Evolutionary conservation across 1,140 invertebrate species (phyloP).

Genomic region (Hesperophylax magnus): DNA sequence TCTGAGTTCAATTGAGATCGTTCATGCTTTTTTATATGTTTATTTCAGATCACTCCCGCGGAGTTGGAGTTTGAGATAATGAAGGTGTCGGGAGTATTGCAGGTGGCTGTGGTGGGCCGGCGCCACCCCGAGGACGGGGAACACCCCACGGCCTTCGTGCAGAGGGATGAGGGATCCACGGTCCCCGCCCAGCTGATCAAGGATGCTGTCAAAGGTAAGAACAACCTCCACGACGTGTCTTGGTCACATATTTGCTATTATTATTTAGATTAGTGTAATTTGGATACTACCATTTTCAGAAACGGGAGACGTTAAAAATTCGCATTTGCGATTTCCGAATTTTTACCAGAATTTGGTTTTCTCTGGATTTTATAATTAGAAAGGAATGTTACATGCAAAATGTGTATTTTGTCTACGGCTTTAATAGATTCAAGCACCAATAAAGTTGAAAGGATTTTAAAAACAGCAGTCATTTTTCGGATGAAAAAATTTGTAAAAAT

Average conservation of each 20-base stretch:
- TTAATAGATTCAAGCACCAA: too few species aligned
- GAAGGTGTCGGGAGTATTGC: slow-evolving; percentile 67
- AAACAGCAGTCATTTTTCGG: too few species aligned
- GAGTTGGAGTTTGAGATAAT: slow-evolving; percentile 50
- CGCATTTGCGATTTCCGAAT: background rate
- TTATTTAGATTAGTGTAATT: background rate
- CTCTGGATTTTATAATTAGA: background rate
- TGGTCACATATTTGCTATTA: background rate
- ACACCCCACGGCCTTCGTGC: slow-evolving; percentile 71
- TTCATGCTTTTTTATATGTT: background rate
- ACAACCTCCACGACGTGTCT: too few species aligned
- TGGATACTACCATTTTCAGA: background rate
- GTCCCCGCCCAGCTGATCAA: slow-evolving; percentile 61
- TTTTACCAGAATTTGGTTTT: slow-evolving; percentile 32
- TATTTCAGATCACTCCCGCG: slow-evolving; percentile 33
- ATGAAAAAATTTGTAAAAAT: background rate
- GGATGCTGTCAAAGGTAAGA: slow-evolving; percentile 58
- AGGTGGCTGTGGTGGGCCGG: slow-evolving; percentile 77
- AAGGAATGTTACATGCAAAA: background rate
- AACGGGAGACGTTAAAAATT: background rate
- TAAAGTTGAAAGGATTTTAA: too few species aligned
- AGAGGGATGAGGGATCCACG: slow-evolving; percentile 60
- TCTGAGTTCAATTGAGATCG: too few species aligned
- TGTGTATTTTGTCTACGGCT: too few species aligned
- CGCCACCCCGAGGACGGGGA: slow-evolving; percentile 72